Evolutionary conservation across 2,797 vertebrate species (phyloP).

Genomic region (Galaxias olidus): DNA sequence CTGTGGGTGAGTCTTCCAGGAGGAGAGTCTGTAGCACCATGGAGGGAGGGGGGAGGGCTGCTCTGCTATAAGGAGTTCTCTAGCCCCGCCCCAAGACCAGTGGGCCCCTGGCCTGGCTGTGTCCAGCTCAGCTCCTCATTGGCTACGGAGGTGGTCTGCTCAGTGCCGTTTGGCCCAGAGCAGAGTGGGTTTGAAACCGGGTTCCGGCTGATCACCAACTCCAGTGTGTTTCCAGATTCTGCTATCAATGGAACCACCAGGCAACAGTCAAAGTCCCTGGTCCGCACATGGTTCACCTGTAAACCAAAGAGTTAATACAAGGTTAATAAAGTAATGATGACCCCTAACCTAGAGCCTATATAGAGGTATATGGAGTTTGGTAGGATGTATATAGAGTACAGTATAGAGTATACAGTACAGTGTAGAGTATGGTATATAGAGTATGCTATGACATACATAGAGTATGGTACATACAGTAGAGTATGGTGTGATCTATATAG

Average conservation of each 20-base stretch:
- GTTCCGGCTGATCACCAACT: conserved; percentile 95
- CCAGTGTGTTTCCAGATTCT: conserved; percentile 92
- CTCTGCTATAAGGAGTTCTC: conserved; percentile 65
- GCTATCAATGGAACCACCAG: conserved; percentile 96
- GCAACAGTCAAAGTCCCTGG: conserved; percentile 98
- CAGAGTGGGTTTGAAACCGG: conserved; percentile 68
- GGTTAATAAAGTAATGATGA: too few species aligned
- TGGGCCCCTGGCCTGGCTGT: conserved; percentile 55
- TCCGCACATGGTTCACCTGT: conserved; percentile 96
- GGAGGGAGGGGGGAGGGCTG: conserved; percentile 28
- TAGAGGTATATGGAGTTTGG: too few species aligned
- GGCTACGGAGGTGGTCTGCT: conserved; percentile 44
- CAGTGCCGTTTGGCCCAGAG: conserved; percentile 40
- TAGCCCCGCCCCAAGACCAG: conserved; percentile 36
- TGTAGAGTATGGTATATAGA: too few species aligned
- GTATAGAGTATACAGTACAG: too few species aligned
- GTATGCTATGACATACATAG: too few species aligned
- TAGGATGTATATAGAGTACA: too few species aligned
- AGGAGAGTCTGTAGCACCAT: conserved; percentile 69
- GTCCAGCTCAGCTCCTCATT: conserved; percentile 66
- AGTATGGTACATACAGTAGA: too few species aligned
- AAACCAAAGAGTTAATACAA: too few species aligned
- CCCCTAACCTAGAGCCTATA: too few species aligned
- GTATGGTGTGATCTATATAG: too few species aligned
- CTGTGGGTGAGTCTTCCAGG: too few species aligned